Base-by-base conservation (phyloP, 2,888 invertebrate species). In the Drosophila tripunctata region DNA sequence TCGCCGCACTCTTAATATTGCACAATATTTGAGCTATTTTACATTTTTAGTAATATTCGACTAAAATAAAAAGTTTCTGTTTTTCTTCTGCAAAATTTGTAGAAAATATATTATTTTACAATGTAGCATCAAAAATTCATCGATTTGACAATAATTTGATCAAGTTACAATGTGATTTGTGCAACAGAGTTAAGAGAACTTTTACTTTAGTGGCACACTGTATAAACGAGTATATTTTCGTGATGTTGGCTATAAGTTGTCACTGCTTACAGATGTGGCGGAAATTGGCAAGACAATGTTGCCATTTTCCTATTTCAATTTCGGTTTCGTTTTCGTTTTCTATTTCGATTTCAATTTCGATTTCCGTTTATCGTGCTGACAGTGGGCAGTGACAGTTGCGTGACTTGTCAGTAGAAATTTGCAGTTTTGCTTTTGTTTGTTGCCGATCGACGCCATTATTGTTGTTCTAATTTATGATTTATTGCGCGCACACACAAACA, bases 381-480 rank as follows among this genome's bases (percentile, higher is more conserved):
- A 33, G 64, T 51, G 55, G 36, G 21, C 60, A 15, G 40, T 55
- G 56, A 44, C 55, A 43, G 38, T 51, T 41, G 52, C 44, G 52
- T 64, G 38, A 55, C 63, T 35, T 57, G 57, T 48, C 48, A 48
- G 31, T 5, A 10, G 10, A 27, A 27, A 27, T 41, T 58, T 67
- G 52, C 61, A 66, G 58, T 57, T 36, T 15, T 22, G 14, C 22
- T 38, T 38, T 61, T 67, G 72, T 52, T 71, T 71, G 66, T 62
- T 47, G 63, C 67, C 63, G 72, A 58, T 47, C 17, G 56, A 35
- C 51, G 60, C 48, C 19, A 58, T 61, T 69, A 60, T 48, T 63
- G 57, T 63, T 69, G 41, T 66, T 64, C 61, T 64, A 60, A 64
- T 73, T 81, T 66, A 58, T 67, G 69, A 78, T 67, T 78, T 81